Base-by-base conservation (phyloP, 2,888 invertebrate genomes). In the Drosophila anomalipes region DNA sequence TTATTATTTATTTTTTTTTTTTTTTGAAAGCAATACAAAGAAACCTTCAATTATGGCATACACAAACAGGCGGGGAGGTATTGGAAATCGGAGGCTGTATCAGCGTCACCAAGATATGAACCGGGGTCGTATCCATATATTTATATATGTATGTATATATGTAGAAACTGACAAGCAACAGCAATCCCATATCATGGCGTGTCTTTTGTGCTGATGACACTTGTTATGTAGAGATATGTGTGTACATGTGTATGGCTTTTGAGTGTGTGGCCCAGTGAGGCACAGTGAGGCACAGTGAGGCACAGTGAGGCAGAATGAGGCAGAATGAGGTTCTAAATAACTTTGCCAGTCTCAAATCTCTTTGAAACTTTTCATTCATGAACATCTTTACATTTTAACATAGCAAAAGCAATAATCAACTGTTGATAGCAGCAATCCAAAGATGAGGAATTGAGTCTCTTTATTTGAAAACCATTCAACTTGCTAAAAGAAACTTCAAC, bases 131-230 rank as follows among this genome's bases (percentile, higher is more conserved):
- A 58, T 49, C 64, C 59, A 44, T 59, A 32, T 33, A 37, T 56
- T 26, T 26, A 33, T 52, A n/a, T 52, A 30, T 52, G 52, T 22
- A 16, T 58, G 58, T 58, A 22, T 52, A 30, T 22, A 16, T 58
- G 58, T 58, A 32, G n/a, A 32, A 16, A 32, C 16, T 44, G 58
- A 74, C 68, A 67, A 41, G 52, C 52, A 74, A 53, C 22, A 49
- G 41, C 41, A 53, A 60, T 71, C 62, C 62, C 70, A 71, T 77
- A 86, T 83, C 74, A 76, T 54, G 68, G 68, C 66, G 62, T 67
- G 74, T 81, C 86, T 79, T 85, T 86, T 86, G 86, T 86, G 90
- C 76, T 68, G 63, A 76, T 87, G 86, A 82, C 86, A 90, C 86
- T 90, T 86, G 88, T 80, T 82, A 74, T 78, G 68, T 67, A 65